These are phyloP conservation scores for Sminthurides bifidus DNA, from an alignment of 1,140 invertebrate genomes.

Conservation along the genomic window DNA sequence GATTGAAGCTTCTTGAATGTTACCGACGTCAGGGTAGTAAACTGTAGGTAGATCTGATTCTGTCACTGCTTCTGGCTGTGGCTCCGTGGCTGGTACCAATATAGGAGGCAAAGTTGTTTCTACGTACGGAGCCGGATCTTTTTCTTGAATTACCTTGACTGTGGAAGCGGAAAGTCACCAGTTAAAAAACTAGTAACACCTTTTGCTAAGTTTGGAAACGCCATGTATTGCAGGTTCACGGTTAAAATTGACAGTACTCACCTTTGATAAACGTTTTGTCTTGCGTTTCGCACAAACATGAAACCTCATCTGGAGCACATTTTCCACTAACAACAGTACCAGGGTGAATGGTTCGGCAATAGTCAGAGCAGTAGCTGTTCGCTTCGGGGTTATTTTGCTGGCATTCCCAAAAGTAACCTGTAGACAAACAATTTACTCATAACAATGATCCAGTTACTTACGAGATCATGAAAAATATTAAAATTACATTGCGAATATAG, in stretches of 20 bases:
- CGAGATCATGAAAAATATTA: not conserved
- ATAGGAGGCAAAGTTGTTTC: no score
- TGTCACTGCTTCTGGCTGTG: not conserved
- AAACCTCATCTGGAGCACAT: constrained; percentile 8
- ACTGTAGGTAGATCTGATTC: not conserved
- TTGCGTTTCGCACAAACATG: constrained; percentile 9
- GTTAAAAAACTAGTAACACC: not conserved
- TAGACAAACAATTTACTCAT: not conserved
- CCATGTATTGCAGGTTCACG: not conserved
- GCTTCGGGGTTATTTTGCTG: not conserved
- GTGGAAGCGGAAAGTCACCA: not conserved
- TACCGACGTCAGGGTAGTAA: not conserved
- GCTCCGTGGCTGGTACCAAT: no score
- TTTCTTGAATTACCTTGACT: constrained; percentile 16
- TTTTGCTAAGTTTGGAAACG: not conserved
- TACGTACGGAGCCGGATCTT: constrained; percentile 10
- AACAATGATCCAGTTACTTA: not conserved
- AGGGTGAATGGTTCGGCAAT: constrained; percentile 6
- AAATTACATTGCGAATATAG: not conserved
- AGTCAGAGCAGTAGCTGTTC: constrained; percentile 2
- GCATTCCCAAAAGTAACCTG: not conserved
- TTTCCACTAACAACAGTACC: not conserved
- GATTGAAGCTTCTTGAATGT: not conserved
- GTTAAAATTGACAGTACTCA: not conserved
- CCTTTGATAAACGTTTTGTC: constrained; percentile 8